Evolutionary conservation across 1,140 invertebrate species (phyloP), one percentile per base, ranked within the genome.

Genomic region (Steinernema feltiae): DNA sequence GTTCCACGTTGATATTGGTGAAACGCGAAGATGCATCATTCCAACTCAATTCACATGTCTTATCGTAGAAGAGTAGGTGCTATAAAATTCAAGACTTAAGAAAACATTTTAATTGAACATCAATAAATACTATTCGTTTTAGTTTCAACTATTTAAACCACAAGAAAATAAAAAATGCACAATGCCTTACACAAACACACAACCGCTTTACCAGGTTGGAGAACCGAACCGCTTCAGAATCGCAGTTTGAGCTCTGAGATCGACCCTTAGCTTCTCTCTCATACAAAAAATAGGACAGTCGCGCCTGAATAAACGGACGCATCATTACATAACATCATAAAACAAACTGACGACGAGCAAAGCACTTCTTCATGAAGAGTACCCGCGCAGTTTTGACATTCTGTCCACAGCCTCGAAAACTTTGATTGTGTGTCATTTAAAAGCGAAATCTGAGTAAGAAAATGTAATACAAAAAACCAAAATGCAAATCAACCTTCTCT

Each of bases 201-300:
- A n/a, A n/a, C n/a, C n/a, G n/a, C n/a, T n/a, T 63, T 63, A 63
- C 74, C 74, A 76, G 1, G 41, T 78, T 7, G 78, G 75, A 32
- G 70, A 21, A 63, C 78, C 78, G 29, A 81, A 81, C 32, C 84
- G 71, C 24, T 76, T 24, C 29, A 99, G 90, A 72, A 92, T 89
- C 84, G 92, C 92, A 80, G 93, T 91, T 88, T 97, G 93, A 1
- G 91, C 91, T 77, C 91, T 91, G 63, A 99, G 88, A 87, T 99
- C 97, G 88, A 96, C 94, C 86, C 94, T 94, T 15, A 98, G 93
- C 90, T 99, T 99, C 82, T 96, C 98, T 70, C 97, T 90, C 93
- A 99, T 98, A 87, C 99, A 99, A 87, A 99, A 99, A 86, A 99
- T 99, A 3, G 97, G 96, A 88, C 97, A 99, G 88, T 99, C 97